Conservation (phyloP, 2,113 vertebrate genomes). For the Corythaeola cristata region DNA sequence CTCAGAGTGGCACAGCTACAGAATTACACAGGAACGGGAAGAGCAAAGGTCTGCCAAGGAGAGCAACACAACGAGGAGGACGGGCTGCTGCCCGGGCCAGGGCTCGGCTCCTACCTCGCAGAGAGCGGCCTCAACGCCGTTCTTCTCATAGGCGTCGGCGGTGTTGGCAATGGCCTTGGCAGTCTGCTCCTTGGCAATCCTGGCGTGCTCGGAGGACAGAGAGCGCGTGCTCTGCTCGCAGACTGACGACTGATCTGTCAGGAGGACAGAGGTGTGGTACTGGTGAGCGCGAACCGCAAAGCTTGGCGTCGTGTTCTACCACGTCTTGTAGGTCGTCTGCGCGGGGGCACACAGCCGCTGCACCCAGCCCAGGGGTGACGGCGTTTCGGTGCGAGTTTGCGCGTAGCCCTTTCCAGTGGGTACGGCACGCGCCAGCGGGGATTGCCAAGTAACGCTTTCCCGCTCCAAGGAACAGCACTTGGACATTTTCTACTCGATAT, state of each 20-base stretch:
- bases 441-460: rapidly evolving
- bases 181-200: constrained; percentile 76
- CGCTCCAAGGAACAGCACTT: neutral
- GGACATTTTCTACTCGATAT: neutral
- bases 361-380: neutral
- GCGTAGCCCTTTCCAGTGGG: neutral
- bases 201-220: constrained; percentile 71
- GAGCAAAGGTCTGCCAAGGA: neutral
- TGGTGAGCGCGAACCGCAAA: rapidly evolving
- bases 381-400: rapidly evolving
- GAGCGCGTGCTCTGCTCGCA: constrained; percentile 36
- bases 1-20: neutral
- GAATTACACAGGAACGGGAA: neutral
- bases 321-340: neutral
- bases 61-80: neutral
- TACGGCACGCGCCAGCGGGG: neutral
- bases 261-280: neutral
- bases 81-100: rapidly evolving
- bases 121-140: constrained; percentile 64
- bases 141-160: constrained; percentile 52
- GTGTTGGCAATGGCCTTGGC: constrained; percentile 79
- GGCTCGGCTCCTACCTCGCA: constrained; percentile 62
- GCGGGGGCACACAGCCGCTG: neutral
- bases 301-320: rapidly evolving
- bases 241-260: neutral